Evolutionary conservation across 2,113 vertebrate species (phyloP).

Genomic region (Apeltes quadracus): DNA sequence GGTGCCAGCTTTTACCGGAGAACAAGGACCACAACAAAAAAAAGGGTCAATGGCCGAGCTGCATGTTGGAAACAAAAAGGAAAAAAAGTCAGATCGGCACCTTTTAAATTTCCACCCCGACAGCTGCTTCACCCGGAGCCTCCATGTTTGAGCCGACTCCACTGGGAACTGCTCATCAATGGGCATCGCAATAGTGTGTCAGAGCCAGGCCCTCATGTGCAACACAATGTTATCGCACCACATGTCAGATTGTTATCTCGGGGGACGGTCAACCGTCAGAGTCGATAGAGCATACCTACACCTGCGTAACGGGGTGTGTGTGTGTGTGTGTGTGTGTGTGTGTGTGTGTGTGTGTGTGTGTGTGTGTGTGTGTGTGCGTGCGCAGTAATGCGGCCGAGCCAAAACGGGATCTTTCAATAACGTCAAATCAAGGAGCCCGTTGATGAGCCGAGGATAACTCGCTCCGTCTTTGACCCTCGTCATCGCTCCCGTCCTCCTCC

Average conservation of each 20-base stretch:
- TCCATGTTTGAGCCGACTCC: constrained; percentile 7
- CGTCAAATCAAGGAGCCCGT: constrained; percentile 58
- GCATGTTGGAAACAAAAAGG: neutral
- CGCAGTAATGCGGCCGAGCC: constrained; percentile 21
- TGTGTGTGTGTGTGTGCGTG: neutral
- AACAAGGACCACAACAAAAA: neutral
- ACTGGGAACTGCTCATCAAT: constrained; percentile 21
- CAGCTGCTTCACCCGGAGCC: constrained; percentile 1
- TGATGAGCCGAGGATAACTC: constrained; percentile 46
- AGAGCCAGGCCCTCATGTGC: constrained; percentile 11
- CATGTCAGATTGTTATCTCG: constrained; percentile 55
- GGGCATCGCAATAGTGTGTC: constrained; percentile 10
- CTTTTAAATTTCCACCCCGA: constrained; percentile 1
- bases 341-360: constrained; percentile 3
- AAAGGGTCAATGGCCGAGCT: neutral
- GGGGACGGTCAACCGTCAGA: constrained; percentile 22
- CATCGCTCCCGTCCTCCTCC: constrained; percentile 8
- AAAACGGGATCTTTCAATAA: constrained; percentile 67
- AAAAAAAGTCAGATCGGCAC: neutral
- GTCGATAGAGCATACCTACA: constrained; percentile 41
- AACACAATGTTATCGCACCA: constrained; percentile 60
- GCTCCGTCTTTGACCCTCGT: constrained; percentile 46
- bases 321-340: constrained; percentile 14
- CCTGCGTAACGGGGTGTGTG: constrained; percentile 18
- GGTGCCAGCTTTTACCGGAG: neutral